These are phyloP conservation scores for Pemphigus obesinymphae DNA, from an alignment of 1,140 invertebrate species.

Conservation along the genomic window DNA sequence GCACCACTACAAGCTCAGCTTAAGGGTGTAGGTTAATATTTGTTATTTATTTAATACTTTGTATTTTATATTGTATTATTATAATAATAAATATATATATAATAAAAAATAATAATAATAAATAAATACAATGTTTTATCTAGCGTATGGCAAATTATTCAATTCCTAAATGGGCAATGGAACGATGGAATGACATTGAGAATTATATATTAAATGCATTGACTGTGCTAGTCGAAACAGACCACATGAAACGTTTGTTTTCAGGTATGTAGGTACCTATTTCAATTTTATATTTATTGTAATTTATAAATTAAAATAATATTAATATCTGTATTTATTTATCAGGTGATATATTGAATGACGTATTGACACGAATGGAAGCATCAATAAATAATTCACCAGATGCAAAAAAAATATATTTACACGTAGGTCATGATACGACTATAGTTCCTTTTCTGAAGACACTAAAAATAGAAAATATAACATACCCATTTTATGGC, in stretches of 20 bases:
- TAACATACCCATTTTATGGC: constrained; percentile 13
- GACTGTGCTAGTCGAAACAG: not conserved
- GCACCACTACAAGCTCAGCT: no score
- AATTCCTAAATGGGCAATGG: constrained; percentile 30
- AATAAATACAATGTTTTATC: no score
- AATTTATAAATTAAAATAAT: not conserved
- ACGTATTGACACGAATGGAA: constrained; percentile 19
- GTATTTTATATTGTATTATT: no score
- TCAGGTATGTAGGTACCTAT: no score
- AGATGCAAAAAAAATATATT: constrained; percentile 35
- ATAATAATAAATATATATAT: no score
- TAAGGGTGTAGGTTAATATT: no score
- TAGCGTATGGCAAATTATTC: constrained; percentile 18
- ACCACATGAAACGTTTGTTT: constrained; percentile 35
- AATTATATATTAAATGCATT: not conserved
- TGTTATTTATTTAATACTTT: not conserved
- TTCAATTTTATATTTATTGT: not conserved
- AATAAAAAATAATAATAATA: no score
- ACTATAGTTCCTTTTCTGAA: constrained; percentile 31
- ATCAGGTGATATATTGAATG: constrained; percentile 19
- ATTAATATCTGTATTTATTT: not conserved
- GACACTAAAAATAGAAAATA: constrained; percentile 14
- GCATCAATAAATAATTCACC: constrained; percentile 1
- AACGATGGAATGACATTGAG: constrained; percentile 3
- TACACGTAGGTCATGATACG: constrained; percentile 11